phyloP scores from a whole-genome alignment of 2,888 invertebrate genomes.

The Ferdinandea cuprea region DNA sequence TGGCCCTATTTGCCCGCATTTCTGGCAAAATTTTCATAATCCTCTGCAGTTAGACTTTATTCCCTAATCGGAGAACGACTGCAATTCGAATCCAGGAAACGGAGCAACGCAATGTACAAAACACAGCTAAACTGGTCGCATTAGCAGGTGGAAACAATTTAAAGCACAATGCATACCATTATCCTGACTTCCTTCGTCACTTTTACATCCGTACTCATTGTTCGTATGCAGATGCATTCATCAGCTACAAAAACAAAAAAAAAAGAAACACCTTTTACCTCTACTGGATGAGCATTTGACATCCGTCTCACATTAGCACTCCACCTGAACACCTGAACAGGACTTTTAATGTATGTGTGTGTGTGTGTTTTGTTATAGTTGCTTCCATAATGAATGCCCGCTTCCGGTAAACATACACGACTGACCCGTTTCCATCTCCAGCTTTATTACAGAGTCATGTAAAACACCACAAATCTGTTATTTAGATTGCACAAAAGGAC shows the following conservation, averaged over 20 bases:
- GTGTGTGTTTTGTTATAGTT: constrained; percentile 14
- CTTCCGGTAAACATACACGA: constrained; percentile 65
- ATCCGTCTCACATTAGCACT: constrained; percentile 41
- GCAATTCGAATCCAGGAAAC: constrained; percentile 52
- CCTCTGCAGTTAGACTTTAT: constrained; percentile 1
- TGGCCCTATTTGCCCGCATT: neutral
- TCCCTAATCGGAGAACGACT: neutral
- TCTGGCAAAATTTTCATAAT: neutral
- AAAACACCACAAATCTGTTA: constrained; percentile 67
- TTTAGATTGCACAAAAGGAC: constrained; percentile 66
- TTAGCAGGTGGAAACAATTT: constrained; percentile 58
- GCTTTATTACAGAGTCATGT: constrained; percentile 62
- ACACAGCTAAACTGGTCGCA: constrained; percentile 11
- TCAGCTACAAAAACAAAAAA: constrained; percentile 5
- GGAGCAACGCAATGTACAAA: constrained; percentile 20
- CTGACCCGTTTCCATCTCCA: constrained; percentile 62
- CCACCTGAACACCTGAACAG: constrained; percentile 40
- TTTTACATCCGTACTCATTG: constrained; percentile 47
- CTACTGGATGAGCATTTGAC: constrained; percentile 50
- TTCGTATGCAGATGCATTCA: constrained; percentile 57
- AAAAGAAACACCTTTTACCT: neutral
- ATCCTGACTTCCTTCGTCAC: constrained; percentile 55
- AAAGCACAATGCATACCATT: constrained; percentile 58
- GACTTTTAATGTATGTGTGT: too few relatives aligned
- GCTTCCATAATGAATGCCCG: constrained; percentile 51